A percentile compares a stretch with the other conserved stretches of the same genome.
These are phyloP conservation scores for Macrotis lagotis DNA, from an alignment of 2,113 vertebrate genomes.

Conservation along the genomic window DNA sequence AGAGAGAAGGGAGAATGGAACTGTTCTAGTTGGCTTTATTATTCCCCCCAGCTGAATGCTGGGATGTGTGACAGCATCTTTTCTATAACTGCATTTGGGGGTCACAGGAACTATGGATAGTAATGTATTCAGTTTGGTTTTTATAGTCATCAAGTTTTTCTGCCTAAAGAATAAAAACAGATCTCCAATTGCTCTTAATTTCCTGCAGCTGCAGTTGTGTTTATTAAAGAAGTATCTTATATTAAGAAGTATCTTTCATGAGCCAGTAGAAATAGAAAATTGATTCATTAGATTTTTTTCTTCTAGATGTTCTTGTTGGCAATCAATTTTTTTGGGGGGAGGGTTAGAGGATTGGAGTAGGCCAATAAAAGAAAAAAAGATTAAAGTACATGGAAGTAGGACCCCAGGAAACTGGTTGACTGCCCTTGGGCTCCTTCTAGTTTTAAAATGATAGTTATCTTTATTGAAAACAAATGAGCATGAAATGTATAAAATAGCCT, in stretches of 20 bases:
- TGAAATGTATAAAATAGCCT: neutral
- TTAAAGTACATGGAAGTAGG: conserved; percentile 32
- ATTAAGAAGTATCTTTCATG: conserved; percentile 37
- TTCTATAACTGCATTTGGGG: conserved; percentile 16
- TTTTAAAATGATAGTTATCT: neutral
- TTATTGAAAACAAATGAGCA: conserved; percentile 17
- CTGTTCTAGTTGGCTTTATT: neutral
- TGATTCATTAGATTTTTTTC: conserved; percentile 17
- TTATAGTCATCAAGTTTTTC: conserved; percentile 41
- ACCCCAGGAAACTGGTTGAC: conserved; percentile 14
- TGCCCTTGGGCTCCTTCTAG: conserved; percentile 15
- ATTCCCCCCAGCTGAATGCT: neutral
- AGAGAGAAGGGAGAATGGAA: conserved; percentile 24
- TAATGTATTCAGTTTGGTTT: conserved; percentile 11
- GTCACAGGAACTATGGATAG: neutral
- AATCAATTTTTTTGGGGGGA: conserved; percentile 44
- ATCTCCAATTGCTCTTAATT: conserved; percentile 40
- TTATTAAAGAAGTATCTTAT: conserved; percentile 24
- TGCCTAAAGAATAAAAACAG: conserved; percentile 50
- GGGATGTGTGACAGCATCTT: neutral
- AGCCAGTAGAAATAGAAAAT: conserved; percentile 53
- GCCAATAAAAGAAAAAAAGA: conserved; percentile 12
- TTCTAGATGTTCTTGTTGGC: conserved; percentile 35
- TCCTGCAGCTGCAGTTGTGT: conserved; percentile 49
- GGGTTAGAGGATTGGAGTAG: neutral